These are phyloP conservation scores for Mesopsocus fuscifrons DNA, from an alignment of 2,888 invertebrate genomes.

Conservation along the genomic window DNA sequence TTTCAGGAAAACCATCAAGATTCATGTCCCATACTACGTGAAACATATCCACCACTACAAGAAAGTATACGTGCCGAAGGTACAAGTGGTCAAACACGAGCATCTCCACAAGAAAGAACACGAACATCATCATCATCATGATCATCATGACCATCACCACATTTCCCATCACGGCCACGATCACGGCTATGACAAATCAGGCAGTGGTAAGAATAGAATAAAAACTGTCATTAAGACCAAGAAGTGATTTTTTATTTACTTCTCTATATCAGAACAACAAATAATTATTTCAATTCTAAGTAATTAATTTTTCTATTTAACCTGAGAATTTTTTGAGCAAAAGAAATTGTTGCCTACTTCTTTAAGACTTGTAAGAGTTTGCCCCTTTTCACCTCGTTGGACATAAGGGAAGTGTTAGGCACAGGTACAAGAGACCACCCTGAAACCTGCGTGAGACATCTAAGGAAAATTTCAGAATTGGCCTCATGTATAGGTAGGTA, in stretches of 20 bases:
- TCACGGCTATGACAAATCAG: slow-evolving; percentile 3
- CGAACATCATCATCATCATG: slow-evolving; percentile 6
- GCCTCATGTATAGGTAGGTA: too few relatives aligned
- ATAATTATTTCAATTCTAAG: too few relatives aligned
- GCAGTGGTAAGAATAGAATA: slow-evolving; percentile 6
- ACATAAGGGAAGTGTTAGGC: too few relatives aligned
- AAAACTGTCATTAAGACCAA: too few relatives aligned
- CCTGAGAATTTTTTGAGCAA: not conserved
- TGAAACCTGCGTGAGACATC: too few relatives aligned
- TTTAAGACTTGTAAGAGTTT: too few relatives aligned
- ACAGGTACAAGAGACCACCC: too few relatives aligned
- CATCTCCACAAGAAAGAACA: slow-evolving; percentile 9
- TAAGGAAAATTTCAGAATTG: too few relatives aligned
- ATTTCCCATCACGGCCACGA: slow-evolving; percentile 1
- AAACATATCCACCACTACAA: slow-evolving; percentile 8
- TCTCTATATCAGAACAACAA: too few relatives aligned
- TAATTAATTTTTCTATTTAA: too few relatives aligned
- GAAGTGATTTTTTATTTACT: too few relatives aligned
- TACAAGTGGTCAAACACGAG: slow-evolving; percentile 8
- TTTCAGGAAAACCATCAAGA: slow-evolving; percentile 9
- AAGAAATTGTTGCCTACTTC: not conserved
- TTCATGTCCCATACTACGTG: slow-evolving; percentile 7
- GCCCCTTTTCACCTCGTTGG: too few relatives aligned
- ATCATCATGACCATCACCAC: slow-evolving; percentile 3
- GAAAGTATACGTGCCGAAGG: slow-evolving; percentile 9